phyloP scores from a whole-genome alignment of 2,888 invertebrate genomes.

The Cetonia aurata region DNA sequence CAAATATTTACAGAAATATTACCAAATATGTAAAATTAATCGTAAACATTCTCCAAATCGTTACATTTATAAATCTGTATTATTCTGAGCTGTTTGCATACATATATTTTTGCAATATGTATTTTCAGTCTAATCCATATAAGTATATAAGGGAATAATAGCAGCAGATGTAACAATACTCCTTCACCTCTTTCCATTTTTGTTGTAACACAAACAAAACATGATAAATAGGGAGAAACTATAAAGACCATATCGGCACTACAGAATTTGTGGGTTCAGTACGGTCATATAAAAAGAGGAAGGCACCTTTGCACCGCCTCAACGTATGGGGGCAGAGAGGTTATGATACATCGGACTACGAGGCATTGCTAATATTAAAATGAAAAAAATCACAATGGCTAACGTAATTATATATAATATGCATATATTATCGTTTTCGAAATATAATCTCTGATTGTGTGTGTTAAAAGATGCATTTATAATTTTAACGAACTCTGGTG shows the following conservation, averaged over 20 bases:
- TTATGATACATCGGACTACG: constrained; percentile 60
- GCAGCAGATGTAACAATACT: constrained; percentile 47
- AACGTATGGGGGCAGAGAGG: constrained; percentile 62
- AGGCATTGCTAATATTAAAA: constrained; percentile 46
- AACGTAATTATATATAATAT: constrained; percentile 16
- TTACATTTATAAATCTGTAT: constrained; percentile 34
- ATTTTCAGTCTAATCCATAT: constrained; percentile 48
- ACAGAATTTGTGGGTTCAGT: constrained; percentile 56
- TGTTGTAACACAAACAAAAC: constrained; percentile 42
- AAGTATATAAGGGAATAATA: constrained; percentile 32
- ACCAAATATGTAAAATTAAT: constrained; percentile 42
- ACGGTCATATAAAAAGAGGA: constrained; percentile 64
- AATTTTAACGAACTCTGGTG: constrained; percentile 17
- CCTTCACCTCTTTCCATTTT: constrained; percentile 45
- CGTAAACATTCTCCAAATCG: constrained; percentile 43
- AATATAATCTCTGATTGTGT: constrained; percentile 25
- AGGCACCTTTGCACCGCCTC: constrained; percentile 65
- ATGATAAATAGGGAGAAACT: constrained; percentile 47
- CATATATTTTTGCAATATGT: constrained; percentile 37
- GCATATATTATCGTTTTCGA: constrained; percentile 13
- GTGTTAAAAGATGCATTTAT: constrained; percentile 46
- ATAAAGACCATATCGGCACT: constrained; percentile 32
- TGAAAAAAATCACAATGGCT: constrained; percentile 14
- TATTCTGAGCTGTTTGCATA: constrained; percentile 37
- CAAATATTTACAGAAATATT: constrained; percentile 50